Evolutionary conservation across 1,140 invertebrate species (phyloP).

Genomic region (Brachionus rubens): DNA sequence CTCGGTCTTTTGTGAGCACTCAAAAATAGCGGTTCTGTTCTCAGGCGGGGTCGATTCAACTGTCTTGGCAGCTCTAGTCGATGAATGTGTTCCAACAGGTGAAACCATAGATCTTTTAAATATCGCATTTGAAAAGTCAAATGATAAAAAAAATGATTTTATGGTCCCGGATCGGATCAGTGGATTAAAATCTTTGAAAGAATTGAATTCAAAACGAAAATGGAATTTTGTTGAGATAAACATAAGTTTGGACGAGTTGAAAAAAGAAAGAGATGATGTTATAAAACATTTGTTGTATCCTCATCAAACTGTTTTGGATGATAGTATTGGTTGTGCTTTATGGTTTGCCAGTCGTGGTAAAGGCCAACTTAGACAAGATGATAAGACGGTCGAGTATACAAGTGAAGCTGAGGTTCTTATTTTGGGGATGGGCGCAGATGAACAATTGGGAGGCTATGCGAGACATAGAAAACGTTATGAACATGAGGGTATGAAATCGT

Average conservation of each 20-base stretch:
- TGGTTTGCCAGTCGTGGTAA: constrained; percentile 85
- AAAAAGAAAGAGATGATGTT: constrained; percentile 59
- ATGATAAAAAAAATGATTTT: constrained; percentile 36
- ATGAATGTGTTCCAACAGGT: constrained; percentile 68
- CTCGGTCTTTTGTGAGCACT: constrained; percentile 63
- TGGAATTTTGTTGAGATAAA: constrained; percentile 75
- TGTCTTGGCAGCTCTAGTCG: constrained; percentile 74
- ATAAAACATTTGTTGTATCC: constrained; percentile 74
- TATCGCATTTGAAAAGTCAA: constrained; percentile 77
- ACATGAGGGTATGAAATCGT: constrained; percentile 66
- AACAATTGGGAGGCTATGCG: constrained; percentile 88
- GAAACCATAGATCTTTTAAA: constrained; percentile 89
- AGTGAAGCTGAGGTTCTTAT: constrained; percentile 65
- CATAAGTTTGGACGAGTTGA: constrained; percentile 70
- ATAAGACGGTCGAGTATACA: background rate
- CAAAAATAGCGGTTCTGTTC: constrained; percentile 80
- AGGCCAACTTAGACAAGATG: constrained; percentile 56
- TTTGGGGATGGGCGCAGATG: constrained; percentile 90
- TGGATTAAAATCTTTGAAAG: constrained; percentile 70
- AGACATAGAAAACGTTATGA: constrained; percentile 71
- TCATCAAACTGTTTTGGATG: constrained; percentile 79
- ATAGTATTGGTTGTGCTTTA: constrained; percentile 83
- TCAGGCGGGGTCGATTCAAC: constrained; percentile 93
- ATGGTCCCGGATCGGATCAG: constrained; percentile 57
- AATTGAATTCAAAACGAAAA: constrained; percentile 71